Evolutionary conservation across 2,888 invertebrate species (phyloP), one percentile per base, ranked within the genome.

Genomic region (Platycnemis pennipes): DNA sequence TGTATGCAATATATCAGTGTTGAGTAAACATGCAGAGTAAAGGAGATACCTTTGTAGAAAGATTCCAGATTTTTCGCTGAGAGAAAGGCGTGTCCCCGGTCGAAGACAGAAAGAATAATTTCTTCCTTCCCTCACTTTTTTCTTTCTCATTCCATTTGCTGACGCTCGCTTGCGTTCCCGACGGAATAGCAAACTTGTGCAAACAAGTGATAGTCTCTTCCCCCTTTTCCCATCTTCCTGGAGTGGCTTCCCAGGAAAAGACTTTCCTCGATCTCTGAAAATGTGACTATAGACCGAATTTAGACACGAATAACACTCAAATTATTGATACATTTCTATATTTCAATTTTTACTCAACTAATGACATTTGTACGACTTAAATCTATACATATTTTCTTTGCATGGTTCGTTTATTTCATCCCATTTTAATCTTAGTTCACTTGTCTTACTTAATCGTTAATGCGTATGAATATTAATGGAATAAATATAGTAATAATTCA

Each of bases 121-220:
- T 31, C 77, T 77, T 77, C 11, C 31, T 31, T n/a, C 63, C 7
- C n/a, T 63, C n/a, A 77, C 77, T 77, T 77, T 77, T 77, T 37
- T 37, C 26, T 77, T 11, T 26, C 16, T 37, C 37, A 37, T 26
- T 37, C 77, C 63, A n/a, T 49, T 77, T 37, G 31, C 31, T n/a
- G 37, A 4, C 77, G 11, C 77, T 77, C 26, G 31, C 77, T 13
- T 37, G 37, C 37, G 37, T 31, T 77, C 77, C 77, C 37, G 31
- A 13, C 3, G 77, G 77, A 77, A 77, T 77, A 77, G 31, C 77
- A 77, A 77, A 77, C 77, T 77, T 77, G 77, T 37, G 77, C 77
- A 77, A 77, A 77, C 77, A 77, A 77, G 37, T 77, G 77, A 77
- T 77, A 31, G 77, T 16, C 77, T 77, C 77, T 13, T 77, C 1